These are phyloP conservation scores for Labeo catla DNA, from an alignment of 2,113 vertebrate species.

Conservation along the genomic window DNA sequence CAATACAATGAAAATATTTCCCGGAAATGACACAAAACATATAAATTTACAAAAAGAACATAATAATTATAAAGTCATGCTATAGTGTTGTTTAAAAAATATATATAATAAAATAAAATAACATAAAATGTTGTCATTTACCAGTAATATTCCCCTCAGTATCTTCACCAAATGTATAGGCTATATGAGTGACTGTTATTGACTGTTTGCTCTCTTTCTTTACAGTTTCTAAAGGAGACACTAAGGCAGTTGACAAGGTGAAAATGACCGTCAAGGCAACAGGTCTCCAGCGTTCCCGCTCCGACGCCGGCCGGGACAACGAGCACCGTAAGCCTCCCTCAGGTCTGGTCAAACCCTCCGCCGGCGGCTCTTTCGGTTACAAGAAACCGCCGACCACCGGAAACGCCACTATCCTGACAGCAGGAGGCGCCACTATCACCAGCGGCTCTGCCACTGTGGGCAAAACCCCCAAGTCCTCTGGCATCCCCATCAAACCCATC, in stretches of 20 bases:
- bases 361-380: constrained; percentile 88
- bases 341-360: constrained; percentile 85
- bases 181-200: neutral
- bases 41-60: neutral
- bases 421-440: constrained; percentile 80
- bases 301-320: constrained; percentile 90
- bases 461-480: constrained; percentile 90
- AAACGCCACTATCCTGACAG: constrained; percentile 89
- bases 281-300: constrained; percentile 90
- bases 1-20: neutral
- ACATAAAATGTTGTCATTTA: neutral
- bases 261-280: constrained; percentile 86
- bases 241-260: constrained; percentile 86
- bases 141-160: neutral
- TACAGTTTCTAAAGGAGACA: constrained; percentile 82
- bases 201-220: neutral
- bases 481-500: constrained; percentile 90
- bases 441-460: constrained; percentile 86
- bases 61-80: neutral
- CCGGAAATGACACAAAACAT: neutral
- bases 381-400: constrained; percentile 87
- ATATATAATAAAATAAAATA: too few relatives aligned
- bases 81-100: too few relatives aligned
- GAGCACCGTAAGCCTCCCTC: constrained; percentile 95
- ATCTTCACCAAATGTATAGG: neutral